Conservation (phyloP, 2,113 vertebrate genomes). For the pig (Sus scrofa) region T2T-Sscrofa CM000812.6:209470501-209471000, state of each 20-base stretch:
- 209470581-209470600: too few relatives aligned
- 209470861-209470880: background rate
- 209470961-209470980: background rate
- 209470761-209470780: background rate
- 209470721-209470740: background rate
- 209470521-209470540: too few relatives aligned
- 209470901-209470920: background rate
- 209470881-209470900: background rate
- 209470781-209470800: too few relatives aligned
- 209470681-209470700: background rate
- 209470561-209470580: too few relatives aligned
- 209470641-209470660: too few relatives aligned
- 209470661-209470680: too few relatives aligned
- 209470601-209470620: too few relatives aligned
- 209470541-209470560: too few relatives aligned
- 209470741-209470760: background rate
- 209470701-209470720: background rate
- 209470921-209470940: background rate
- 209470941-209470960: background rate
- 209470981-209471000: background rate
- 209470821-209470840: background rate
- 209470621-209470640: too few relatives aligned
- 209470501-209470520: too few relatives aligned
- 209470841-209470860: background rate
- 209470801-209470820: background rate